Evolutionary conservation across 2,797 vertebrate genomes (phyloP).

Genomic region (Periophthalmus magnuspinnatus): DNA sequence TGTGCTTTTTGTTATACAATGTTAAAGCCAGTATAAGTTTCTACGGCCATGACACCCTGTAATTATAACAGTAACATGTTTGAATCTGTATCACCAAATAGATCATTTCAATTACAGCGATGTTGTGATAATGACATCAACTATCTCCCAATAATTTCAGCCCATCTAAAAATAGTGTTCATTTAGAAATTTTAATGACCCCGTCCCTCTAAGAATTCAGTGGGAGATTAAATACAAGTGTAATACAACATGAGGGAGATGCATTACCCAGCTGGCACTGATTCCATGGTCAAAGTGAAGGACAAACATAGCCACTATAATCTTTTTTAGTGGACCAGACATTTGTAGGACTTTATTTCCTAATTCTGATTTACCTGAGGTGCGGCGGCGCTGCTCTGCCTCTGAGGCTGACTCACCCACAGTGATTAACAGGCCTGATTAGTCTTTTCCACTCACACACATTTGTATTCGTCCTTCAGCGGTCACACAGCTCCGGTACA

Average conservation of each 20-base stretch:
- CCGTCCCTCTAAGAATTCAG: conserved; percentile 61
- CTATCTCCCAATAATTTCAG: conserved; percentile 42
- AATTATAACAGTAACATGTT: not conserved
- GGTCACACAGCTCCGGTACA: conserved; percentile 7
- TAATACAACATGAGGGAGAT: conserved; percentile 66
- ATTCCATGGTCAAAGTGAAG: conserved; percentile 75
- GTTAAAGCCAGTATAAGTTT: not conserved
- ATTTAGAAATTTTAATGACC: conserved; percentile 59
- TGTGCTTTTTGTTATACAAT: not conserved
- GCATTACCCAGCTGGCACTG: conserved; percentile 54
- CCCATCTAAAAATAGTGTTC: conserved; percentile 53
- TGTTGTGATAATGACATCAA: conserved; percentile 27
- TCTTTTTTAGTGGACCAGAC: conserved; percentile 65
- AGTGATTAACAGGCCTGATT: conserved; percentile 70
- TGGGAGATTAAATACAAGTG: conserved; percentile 70
- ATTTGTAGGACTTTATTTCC: conserved; percentile 66
- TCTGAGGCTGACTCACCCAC: conserved; percentile 56
- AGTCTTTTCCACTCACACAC: conserved; percentile 48
- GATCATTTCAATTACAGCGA: conserved; percentile 23
- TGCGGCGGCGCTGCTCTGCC: conserved; percentile 53
- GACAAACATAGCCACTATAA: conserved; percentile 59
- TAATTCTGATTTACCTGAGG: conserved; percentile 66
- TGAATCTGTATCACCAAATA: conserved; percentile 1
- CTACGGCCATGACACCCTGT: not conserved
- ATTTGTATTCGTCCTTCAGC: conserved; percentile 47